These are phyloP conservation scores for Eulacestoma nigropectus DNA, from an alignment of 2,113 vertebrate species.

Conservation along the genomic window DNA sequence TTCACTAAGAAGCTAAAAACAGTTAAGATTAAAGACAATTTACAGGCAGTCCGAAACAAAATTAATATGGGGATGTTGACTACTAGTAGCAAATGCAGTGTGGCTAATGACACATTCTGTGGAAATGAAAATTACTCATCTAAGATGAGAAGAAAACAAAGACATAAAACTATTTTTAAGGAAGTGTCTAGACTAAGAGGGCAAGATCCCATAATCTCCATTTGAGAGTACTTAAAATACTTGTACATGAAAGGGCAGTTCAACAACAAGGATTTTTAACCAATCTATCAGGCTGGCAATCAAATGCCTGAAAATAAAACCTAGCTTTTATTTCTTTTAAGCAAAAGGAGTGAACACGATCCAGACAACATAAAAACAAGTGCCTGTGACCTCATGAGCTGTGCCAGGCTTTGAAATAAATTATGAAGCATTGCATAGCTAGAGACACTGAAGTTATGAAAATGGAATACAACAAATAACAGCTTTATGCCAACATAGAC, in stretches of 20 bases:
- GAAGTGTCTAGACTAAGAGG: not conserved
- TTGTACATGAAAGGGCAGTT: not conserved
- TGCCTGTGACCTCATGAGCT: not conserved
- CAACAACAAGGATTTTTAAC: not conserved
- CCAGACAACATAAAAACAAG: not conserved
- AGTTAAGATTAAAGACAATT: conserved; percentile 18
- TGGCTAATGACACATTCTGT: not conserved
- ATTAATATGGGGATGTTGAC: conserved; percentile 6
- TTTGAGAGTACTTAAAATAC: not conserved
- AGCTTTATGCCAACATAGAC: not conserved
- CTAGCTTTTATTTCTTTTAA: not conserved
- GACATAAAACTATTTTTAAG: not conserved
- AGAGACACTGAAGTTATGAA: not conserved
- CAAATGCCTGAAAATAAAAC: not conserved
- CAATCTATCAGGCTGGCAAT: not conserved
- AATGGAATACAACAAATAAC: not conserved
- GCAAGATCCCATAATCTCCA: not conserved
- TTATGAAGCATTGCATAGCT: not conserved
- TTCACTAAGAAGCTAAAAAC: not conserved
- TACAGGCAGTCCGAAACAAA: conserved; percentile 9
- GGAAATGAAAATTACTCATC: conserved; percentile 27
- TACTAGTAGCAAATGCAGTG: not conserved
- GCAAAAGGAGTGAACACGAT: not conserved
- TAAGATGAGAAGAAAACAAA: conserved; percentile 22
- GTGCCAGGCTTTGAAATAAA: not conserved